phyloP scores from a whole-genome alignment of 2,888 invertebrate genomes.

The Polyploca ridens region DNA sequence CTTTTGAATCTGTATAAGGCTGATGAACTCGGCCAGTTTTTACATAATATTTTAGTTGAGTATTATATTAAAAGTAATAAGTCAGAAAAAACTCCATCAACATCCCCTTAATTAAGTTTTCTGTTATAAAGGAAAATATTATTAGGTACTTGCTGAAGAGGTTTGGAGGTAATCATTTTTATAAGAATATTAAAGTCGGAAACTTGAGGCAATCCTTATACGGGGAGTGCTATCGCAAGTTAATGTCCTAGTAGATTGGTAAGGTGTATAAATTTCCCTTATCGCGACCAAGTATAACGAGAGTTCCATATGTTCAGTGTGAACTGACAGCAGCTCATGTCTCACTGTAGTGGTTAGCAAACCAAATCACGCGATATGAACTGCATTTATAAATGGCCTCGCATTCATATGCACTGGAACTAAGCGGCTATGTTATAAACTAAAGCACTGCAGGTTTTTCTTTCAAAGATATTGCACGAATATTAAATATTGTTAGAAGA shows the following conservation, averaged over 20 bases:
- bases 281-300: conserved; percentile 52
- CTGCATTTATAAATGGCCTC: conserved; percentile 48
- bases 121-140: background rate
- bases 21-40: too few species aligned
- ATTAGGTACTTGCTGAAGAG: conserved; percentile 18
- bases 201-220: background rate
- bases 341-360: conserved; percentile 59
- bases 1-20: too few species aligned
- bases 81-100: background rate
- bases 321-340: conserved; percentile 57
- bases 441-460: background rate
- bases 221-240: conserved; percentile 16
- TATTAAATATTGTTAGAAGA: too few species aligned
- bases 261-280: conserved; percentile 54
- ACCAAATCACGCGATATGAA: conserved; percentile 69
- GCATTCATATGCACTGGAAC: conserved; percentile 21
- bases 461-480: background rate
- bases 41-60: too few species aligned
- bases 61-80: background rate
- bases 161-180: conserved; percentile 35
- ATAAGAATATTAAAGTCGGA: background rate
- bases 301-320: conserved; percentile 52
- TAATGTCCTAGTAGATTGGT: conserved; percentile 3
- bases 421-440: conserved; percentile 2
- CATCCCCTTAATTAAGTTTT: background rate